Base-by-base conservation (phyloP, 2,888 invertebrate genomes). In the Syrphus vitripennis region DNA sequence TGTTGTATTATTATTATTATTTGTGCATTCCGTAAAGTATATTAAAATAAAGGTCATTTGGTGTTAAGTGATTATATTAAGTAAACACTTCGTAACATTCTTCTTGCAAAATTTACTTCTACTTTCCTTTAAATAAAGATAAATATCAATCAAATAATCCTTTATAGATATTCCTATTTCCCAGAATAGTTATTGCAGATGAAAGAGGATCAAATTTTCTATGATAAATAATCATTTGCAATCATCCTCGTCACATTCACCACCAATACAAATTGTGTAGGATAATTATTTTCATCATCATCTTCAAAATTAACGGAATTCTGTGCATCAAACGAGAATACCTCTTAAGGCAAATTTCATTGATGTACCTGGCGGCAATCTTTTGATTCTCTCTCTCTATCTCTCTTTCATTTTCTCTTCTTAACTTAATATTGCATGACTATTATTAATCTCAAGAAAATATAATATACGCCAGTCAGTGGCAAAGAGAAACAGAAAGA, bases 271-370 rank as follows among this genome's bases (percentile, higher is more conserved):
- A 42, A 7, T 26, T 42, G 26, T 26, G 12, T 45, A 65, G 1
- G n/a, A n/a, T n/a, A n/a, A 29, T 45, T 19, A 45, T 45, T 42
- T 65, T 14, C 65, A 65, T 63, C 31, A 31, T 50, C 42, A 42
- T 74, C 21, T 78, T 74, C 40, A 69, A 48, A 67, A 79, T 61
- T 74, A 31, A 76, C 40, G 59, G n/a, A 76, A 76, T 67, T 84
- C 61, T 76, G 50, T 71, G 74, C 40, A 70, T 79, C 74, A 50
- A 67, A 50, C 79, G 69, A 63, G 31, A 79, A 57, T 29, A n/a
- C n/a, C 6, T 4, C 74, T 48, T 37, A 16, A 14, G 70, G 69
- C 37, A 34, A 31, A 71, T 70, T 86, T 82, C 70, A 70, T 74
- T 82, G 70, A 86, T 86, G 72, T 82, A 37, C 31, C 86, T 42